Conservation (phyloP, 2,797 vertebrate genomes). For the Scleropages formosus region DNA sequence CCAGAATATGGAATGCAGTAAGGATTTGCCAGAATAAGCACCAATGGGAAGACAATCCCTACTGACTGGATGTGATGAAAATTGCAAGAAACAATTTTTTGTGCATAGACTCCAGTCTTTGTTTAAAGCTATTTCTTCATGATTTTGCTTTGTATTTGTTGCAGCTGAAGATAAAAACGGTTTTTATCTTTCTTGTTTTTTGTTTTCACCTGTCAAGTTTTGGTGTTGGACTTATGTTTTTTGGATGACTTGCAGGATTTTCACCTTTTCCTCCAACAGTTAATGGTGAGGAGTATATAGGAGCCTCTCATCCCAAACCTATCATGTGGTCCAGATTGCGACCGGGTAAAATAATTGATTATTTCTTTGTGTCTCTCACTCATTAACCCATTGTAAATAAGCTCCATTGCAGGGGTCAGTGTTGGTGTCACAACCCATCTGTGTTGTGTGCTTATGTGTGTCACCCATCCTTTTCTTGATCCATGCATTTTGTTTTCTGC, state of each 20-base stretch:
- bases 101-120: not conserved
- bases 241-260: constrained; percentile 3
- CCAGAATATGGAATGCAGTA: not conserved
- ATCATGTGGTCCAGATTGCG: constrained; percentile 58
- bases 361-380: constrained; percentile 49
- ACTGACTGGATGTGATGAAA: not conserved
- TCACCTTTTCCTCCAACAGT: constrained; percentile 64
- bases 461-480: constrained; percentile 40
- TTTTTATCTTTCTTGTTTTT: no score
- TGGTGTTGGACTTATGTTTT: not conserved
- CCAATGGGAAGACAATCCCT: not conserved
- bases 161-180: no score
- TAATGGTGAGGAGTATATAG: constrained; percentile 62
- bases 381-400: constrained; percentile 53
- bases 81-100: not conserved
- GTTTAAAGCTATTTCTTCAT: not conserved
- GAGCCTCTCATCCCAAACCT: constrained; percentile 58
- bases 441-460: constrained; percentile 37
- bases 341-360: constrained; percentile 63
- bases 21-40: not conserved
- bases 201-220: not conserved
- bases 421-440: constrained; percentile 49
- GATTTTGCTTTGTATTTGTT: not conserved
- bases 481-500: constrained; percentile 29
- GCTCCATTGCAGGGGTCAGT: constrained; percentile 37